Base-by-base conservation (phyloP, 2,888 invertebrate species). In the Cremastinae sp. region DNA sequence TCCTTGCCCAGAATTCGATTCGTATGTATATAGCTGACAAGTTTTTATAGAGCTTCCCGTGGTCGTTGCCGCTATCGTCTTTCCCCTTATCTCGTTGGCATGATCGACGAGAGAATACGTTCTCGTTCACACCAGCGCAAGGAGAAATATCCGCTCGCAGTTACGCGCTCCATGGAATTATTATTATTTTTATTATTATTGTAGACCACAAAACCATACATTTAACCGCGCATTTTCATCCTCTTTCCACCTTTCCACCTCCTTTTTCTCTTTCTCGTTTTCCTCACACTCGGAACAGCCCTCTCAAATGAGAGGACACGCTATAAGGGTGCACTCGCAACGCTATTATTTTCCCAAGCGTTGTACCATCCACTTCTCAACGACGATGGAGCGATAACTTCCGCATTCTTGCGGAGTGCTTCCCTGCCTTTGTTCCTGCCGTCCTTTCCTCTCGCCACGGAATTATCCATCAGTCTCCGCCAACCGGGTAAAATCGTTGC, bases 311-410 rank as follows among this genome's bases (percentile, higher is more conserved):
- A 62, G 56, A 64, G 35, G 64, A 64, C 69, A 69, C 56, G 47
- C 71, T 62, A 18, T 55, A 56, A 68, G 55, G 58, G 66, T 69
- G 59, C 59, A 58, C 58, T 76, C 64, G 49, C 76, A 47, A 43
- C 64, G 53, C 61, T 59, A 73, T 69, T 76, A 76, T 76, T 76
- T 76, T 76, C 56, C 28, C 55, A 35, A 65, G 47, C 59, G 76
- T 69, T 69, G 59, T 65, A 65, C 64, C 73, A 71, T 73, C 64
- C 65, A 65, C 76, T 69, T 59, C 73, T 73, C 76, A 61, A 49
- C 55, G 59, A 69, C 59, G 64, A 69, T 65, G 35, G 47, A 64
- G 59, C 49, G 72, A 76, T 73, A 76, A 45, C 65, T 53, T 73
- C 59, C 55, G 65, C 73, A 73, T 73, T 73, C 68, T 59, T 62